Conservation (phyloP, 2,113 vertebrate species). For the Tyrannus savana region DNA sequence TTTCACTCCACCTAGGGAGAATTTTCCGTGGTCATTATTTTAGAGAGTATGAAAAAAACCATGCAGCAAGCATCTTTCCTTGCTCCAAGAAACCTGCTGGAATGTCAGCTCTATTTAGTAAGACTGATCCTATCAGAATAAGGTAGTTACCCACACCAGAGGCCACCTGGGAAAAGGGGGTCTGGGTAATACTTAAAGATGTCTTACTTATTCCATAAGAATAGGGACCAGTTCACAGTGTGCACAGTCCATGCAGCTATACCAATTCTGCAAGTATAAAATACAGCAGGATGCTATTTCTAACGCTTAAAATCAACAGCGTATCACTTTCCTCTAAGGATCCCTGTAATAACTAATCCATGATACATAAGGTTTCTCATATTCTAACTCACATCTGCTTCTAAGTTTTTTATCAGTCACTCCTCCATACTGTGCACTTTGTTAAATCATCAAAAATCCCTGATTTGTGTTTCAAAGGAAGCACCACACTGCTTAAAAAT, state of each 20-base stretch:
- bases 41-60: not conserved
- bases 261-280: not conserved
- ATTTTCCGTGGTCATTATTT: not conserved
- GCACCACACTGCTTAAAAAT: conserved; percentile 42
- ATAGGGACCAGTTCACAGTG: not conserved
- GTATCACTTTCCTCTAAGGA: not conserved
- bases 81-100: not conserved
- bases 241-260: not conserved
- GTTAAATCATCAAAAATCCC: conserved; percentile 15
- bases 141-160: not conserved
- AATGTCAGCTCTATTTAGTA: not conserved
- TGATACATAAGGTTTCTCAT: conserved; percentile 3
- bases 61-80: not conserved
- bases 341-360: not conserved
- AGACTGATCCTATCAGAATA: not conserved
- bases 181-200: not conserved
- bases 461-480: conserved; percentile 50
- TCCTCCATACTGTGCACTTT: conserved; percentile 6
- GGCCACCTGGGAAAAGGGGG: not conserved
- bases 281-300: not conserved
- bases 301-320: conserved; percentile 16
- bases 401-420: conserved; percentile 20
- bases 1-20: not conserved
- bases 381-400: conserved; percentile 36
- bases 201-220: not conserved